These are phyloP conservation scores for Trichonephila inaurata DNA, from an alignment of 1,140 invertebrate species.

Conservation along the genomic window DNA sequence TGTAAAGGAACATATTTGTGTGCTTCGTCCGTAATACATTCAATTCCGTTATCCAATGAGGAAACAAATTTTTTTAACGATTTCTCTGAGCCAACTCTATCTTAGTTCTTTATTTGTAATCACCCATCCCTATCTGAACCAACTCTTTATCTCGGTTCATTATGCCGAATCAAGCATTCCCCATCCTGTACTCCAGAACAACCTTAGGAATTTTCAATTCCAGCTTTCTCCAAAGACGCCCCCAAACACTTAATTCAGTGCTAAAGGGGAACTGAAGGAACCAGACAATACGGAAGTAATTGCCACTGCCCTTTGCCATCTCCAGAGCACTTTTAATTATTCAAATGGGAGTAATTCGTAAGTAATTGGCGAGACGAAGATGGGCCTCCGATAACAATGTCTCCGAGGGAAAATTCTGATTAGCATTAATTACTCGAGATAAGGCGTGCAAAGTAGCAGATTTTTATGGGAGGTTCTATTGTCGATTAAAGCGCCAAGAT, in stretches of 20 bases:
- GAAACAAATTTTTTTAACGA: no score
- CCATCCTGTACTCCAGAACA: no score
- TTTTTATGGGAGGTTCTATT: not conserved
- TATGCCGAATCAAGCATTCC: no score
- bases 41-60: no score
- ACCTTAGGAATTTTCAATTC: no score
- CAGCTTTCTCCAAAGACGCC: not conserved
- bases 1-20: no score
- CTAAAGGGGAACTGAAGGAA: not conserved
- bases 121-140: no score
- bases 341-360: slow-evolving; percentile 7
- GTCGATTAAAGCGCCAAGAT: no score
- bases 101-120: no score
- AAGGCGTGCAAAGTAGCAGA: not conserved
- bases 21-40: no score
- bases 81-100: no score
- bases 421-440: not conserved
- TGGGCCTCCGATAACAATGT: slow-evolving; percentile 3
- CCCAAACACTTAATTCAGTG: not conserved
- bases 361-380: not conserved
- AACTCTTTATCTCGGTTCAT: no score
- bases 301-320: not conserved
- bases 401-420: not conserved
- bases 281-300: not conserved
- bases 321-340: slow-evolving; percentile 6